A percentile compares a stretch with the other conserved stretches of the same genome.
phyloP scores from a whole-genome alignment of 2,797 vertebrate genomes.

The Hippocampus kuda region DNA sequence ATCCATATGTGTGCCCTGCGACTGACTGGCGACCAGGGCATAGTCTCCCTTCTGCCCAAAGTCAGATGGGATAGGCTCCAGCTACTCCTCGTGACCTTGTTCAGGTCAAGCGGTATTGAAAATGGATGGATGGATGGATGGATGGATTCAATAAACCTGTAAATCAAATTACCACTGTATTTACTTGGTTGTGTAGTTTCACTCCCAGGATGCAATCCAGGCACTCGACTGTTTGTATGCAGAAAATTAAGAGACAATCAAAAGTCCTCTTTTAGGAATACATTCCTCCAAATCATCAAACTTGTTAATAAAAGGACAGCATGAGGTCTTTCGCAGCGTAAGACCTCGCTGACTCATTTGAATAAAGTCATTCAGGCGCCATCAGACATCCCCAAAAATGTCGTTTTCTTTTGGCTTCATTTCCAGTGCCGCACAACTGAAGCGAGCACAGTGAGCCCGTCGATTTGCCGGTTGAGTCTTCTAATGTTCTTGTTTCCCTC shows the following conservation, averaged over 20 bases:
- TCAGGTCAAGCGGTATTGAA: too few relatives aligned
- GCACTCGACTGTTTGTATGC: background rate
- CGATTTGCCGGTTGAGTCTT: slow-evolving; percentile 1
- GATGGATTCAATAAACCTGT: too few relatives aligned
- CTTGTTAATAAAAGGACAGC: background rate
- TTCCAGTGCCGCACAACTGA: background rate
- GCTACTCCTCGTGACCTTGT: too few relatives aligned
- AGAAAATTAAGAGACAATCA: background rate
- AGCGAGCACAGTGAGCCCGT: background rate
- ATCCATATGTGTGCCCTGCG: too few relatives aligned
- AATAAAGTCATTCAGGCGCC: background rate
- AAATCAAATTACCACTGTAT: too few relatives aligned
- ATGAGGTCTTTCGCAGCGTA: background rate
- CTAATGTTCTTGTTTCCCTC: slow-evolving; percentile 4
- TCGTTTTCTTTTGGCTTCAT: background rate
- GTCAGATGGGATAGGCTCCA: too few relatives aligned
- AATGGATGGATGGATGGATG: too few relatives aligned
- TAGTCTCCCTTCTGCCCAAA: too few relatives aligned
- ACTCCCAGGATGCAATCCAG: background rate
- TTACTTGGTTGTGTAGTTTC: too few relatives aligned
- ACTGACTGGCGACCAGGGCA: too few relatives aligned
- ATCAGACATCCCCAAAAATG: background rate
- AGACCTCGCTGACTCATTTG: background rate
- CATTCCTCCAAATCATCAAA: background rate
- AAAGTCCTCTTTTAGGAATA: background rate